Conservation (phyloP, 2,797 vertebrate genomes). For the Anolis apletophallus region DNA sequence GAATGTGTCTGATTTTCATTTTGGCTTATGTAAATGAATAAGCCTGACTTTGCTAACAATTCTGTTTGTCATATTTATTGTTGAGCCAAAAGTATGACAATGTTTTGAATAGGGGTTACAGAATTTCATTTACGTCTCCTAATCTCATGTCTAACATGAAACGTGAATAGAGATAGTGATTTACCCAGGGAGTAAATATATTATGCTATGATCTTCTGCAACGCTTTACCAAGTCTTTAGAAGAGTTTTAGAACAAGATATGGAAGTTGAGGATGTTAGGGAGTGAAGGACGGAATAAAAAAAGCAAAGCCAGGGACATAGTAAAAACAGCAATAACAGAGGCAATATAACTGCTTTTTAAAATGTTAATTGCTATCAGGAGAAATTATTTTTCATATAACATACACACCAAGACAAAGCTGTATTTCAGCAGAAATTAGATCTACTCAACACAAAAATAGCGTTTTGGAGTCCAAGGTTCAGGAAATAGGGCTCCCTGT, state of each 20-base stretch:
- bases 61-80: background rate
- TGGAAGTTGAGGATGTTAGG: background rate
- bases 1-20: slow-evolving; percentile 30
- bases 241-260: background rate
- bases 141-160: background rate
- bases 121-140: background rate
- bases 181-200: background rate
- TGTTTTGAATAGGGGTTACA: background rate
- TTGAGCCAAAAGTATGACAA: background rate
- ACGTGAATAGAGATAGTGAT: background rate
- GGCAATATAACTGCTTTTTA: background rate
- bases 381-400: background rate
- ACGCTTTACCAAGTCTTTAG: background rate
- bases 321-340: background rate
- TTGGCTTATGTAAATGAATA: slow-evolving; percentile 8
- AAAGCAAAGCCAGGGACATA: no score
- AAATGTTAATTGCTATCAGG: background rate
- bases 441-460: background rate
- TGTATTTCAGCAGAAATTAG: background rate
- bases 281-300: background rate
- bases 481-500: background rate
- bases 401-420: background rate
- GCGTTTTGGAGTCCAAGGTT: background rate
- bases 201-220: background rate
- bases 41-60: background rate